Evolutionary conservation across 2,888 invertebrate species (phyloP).

Genomic region (Drosophila koepferae): DNA sequence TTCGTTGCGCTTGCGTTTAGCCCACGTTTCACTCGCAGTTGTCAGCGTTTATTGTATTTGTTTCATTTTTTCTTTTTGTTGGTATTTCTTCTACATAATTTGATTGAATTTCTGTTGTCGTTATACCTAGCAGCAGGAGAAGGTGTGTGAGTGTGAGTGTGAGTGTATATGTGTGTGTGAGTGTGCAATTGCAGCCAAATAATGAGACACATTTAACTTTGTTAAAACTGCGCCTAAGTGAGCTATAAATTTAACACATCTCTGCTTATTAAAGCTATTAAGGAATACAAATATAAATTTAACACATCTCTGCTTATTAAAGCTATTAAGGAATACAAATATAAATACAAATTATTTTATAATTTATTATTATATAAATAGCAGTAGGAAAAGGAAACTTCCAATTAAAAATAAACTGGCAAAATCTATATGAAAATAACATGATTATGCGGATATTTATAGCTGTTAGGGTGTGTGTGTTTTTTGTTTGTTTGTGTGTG

Average conservation of each 20-base stretch:
- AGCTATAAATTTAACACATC: background rate
- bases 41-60: slow-evolving; percentile 11
- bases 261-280: background rate
- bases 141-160: background rate
- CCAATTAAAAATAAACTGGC: slow-evolving; percentile 27
- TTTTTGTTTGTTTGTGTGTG: background rate
- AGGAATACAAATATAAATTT: no score
- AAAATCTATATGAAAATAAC: slow-evolving; percentile 35
- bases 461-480: slow-evolving; percentile 24
- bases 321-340: no score
- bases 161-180: background rate
- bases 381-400: no score
- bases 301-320: background rate
- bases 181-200: slow-evolving; percentile 2
- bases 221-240: background rate
- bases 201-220: background rate
- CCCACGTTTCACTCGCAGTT: slow-evolving; percentile 26
- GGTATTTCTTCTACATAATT: slow-evolving; percentile 18
- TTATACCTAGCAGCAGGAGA: background rate
- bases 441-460: slow-evolving; percentile 46
- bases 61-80: background rate
- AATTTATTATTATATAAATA: slow-evolving; percentile 5
- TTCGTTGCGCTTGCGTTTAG: slow-evolving; percentile 20
- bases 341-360: background rate
- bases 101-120: slow-evolving; percentile 7